Evolutionary conservation across 2,797 vertebrate genomes (phyloP).

Genomic region (Schizopygopsis pylzovi): DNA sequence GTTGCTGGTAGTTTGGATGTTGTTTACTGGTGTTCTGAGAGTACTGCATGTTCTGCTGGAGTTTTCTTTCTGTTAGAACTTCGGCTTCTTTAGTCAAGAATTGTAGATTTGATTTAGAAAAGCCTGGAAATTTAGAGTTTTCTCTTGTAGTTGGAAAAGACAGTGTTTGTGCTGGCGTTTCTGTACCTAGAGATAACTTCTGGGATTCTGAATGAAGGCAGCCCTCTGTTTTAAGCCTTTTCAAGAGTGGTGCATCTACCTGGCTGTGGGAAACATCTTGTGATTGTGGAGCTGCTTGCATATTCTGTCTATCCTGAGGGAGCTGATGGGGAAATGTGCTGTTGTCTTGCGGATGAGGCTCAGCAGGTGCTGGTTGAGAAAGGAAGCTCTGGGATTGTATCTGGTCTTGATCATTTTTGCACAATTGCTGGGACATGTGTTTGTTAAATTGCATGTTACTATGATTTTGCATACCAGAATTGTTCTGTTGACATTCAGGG

Average conservation of each 20-base stretch:
- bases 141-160: conserved; percentile 68
- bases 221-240: conserved; percentile 55
- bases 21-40: conserved; percentile 76
- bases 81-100: conserved; percentile 73
- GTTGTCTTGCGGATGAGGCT: conserved; percentile 74
- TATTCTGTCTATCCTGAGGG: conserved; percentile 70
- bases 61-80: conserved; percentile 2
- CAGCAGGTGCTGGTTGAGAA: conserved; percentile 73
- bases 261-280: conserved; percentile 52
- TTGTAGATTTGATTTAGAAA: conserved; percentile 67
- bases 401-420: conserved; percentile 77
- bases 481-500: conserved; percentile 79
- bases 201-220: conserved; percentile 54
- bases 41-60: conserved; percentile 70
- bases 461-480: conserved; percentile 68
- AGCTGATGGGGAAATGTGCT: conserved; percentile 62
- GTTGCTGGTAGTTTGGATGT: conserved; percentile 79
- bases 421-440: conserved; percentile 79
- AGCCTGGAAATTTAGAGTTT: conserved; percentile 67
- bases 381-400: conserved; percentile 80
- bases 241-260: conserved; percentile 48
- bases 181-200: conserved; percentile 45
- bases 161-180: conserved; percentile 63
- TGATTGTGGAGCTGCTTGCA: conserved; percentile 74
- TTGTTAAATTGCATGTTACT: conserved; percentile 57